These are phyloP conservation scores for Tenthredo distinguenda DNA, from an alignment of 2,888 invertebrate genomes.

Conservation along the genomic window DNA sequence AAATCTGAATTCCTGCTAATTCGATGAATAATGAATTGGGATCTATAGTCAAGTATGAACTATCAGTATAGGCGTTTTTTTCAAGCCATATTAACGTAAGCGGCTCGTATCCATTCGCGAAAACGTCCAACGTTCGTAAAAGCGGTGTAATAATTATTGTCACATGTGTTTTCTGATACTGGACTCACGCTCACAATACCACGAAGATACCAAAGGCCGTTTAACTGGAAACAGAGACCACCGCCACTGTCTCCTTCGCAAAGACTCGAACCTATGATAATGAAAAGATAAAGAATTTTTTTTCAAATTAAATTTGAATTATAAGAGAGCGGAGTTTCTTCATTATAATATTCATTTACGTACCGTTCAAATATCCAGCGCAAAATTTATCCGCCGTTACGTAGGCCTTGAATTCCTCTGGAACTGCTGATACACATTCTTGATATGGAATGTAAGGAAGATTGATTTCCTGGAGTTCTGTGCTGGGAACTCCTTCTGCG, in stretches of 20 bases:
- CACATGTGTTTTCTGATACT: constrained; percentile 57
- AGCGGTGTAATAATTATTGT: constrained; percentile 63
- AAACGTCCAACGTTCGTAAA: constrained; percentile 63
- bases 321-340: neutral
- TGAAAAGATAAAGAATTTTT: neutral
- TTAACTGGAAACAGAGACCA: constrained; percentile 62
- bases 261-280: constrained; percentile 63
- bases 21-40: neutral
- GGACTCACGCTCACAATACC: constrained; percentile 67
- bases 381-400: constrained; percentile 69
- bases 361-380: constrained; percentile 65
- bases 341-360: neutral
- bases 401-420: constrained; percentile 63
- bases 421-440: constrained; percentile 62
- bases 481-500: constrained; percentile 60
- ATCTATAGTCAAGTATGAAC: neutral
- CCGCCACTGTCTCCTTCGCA: constrained; percentile 67
- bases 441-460: constrained; percentile 64
- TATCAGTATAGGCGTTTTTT: neutral
- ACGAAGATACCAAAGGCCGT: constrained; percentile 63
- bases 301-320: neutral
- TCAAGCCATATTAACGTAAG: constrained; percentile 54
- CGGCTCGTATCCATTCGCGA: constrained; percentile 62
- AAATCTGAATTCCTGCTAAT: neutral
- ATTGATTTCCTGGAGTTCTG: constrained; percentile 61